Base-by-base conservation (phyloP, 1,140 invertebrate species). In the Neotoxoptera formosana region DNA sequence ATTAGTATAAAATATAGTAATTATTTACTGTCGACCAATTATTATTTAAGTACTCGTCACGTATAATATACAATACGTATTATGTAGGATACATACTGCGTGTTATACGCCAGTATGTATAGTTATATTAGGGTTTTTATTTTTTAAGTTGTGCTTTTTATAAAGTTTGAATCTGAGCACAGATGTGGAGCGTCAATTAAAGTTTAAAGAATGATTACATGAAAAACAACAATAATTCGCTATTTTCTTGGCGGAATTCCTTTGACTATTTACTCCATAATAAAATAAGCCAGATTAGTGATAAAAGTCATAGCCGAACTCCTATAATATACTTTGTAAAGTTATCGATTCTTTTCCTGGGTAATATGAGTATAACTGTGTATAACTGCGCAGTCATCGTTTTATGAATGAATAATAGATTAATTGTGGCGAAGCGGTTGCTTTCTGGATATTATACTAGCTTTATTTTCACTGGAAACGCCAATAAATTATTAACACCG, bases 401-500 rank as follows among this genome's bases (percentile, higher is more conserved):
- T 88, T 88, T 88, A 88, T 45, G 47, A 88, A 88, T 53, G 87
- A 88, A 88, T 88, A 88, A 88, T 53, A 51, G 41, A 87, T 47
- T 87, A 51, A 51, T 88, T 53, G n/a, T 34, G 8, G 87, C 7
- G 25, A 88, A 88, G 48, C n/a, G 87, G 17, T 88, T 53, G n/a
- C 20, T n/a, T 53, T 53, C 21, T 36, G 9, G n/a, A 53, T 88
- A 88, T 30, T n/a, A n/a, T 76, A 20, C 34, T 53, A 88, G 47
- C 23, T 90, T 60, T 90, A 60, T 90, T 90, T 90, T 67, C 25
- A 41, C 25, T 90, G 20, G 8, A 60, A 60, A 90, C 11, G 36
- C 88, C 53, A 60, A 90, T 90, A 90, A 90, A 90, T 90, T 90
- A 90, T 90, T 90, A 90, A 90, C 56, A 60, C 36, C 53, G 89